Percentiles rank a stretch among this genome's conserved stretches.
Conservation (phyloP, 2,888 invertebrate species). For the Notodonta ziczac region DNA sequence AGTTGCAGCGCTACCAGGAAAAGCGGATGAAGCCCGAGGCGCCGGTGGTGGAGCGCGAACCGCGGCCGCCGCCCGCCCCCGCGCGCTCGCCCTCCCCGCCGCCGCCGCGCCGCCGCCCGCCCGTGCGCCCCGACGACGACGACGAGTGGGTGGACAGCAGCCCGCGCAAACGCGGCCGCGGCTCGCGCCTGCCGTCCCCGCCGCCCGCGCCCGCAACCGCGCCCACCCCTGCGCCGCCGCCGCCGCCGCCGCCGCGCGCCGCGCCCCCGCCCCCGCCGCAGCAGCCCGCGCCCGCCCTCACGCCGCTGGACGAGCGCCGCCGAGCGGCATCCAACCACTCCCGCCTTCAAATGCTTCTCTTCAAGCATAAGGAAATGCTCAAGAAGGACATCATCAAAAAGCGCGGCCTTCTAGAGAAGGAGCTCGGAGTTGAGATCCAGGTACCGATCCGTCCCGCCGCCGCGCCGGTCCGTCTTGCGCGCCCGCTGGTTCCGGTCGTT, state of each 20-base stretch:
- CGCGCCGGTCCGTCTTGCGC: not conserved
- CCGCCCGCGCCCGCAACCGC: slow-evolving; percentile 47
- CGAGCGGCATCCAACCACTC: slow-evolving; percentile 83
- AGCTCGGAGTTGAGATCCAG: slow-evolving; percentile 95
- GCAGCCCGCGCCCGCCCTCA: slow-evolving; percentile 28
- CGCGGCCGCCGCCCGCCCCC: slow-evolving; percentile 49
- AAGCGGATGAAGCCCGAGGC: slow-evolving; percentile 88
- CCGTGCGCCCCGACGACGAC: slow-evolving; percentile 68
- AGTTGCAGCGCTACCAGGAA: slow-evolving; percentile 94
- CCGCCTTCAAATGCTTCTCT: slow-evolving; percentile 89
- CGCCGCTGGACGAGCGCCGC: slow-evolving; percentile 75
- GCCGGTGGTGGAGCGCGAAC: slow-evolving; percentile 65
- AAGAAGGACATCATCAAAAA: slow-evolving; percentile 97
- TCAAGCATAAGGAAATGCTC: slow-evolving; percentile 95
- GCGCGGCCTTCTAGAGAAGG: slow-evolving; percentile 93
- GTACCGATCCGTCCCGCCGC: slow-evolving; percentile 53
- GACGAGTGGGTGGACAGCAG: slow-evolving; percentile 75
- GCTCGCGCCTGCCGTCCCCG: slow-evolving; percentile 36
- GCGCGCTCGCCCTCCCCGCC: slow-evolving; percentile 56
- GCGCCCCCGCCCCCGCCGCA: slow-evolving; percentile 24
- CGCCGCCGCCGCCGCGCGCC: slow-evolving; percentile 22
- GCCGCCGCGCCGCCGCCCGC: slow-evolving; percentile 59
- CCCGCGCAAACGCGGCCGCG: slow-evolving; percentile 62
- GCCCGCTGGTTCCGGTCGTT: not conserved
- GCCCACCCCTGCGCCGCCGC: slow-evolving; percentile 29